A percentile compares a stretch with the other conserved stretches of the same genome.
phyloP scores from a whole-genome alignment of 2,888 invertebrate species.

The Chesias legatella region DNA sequence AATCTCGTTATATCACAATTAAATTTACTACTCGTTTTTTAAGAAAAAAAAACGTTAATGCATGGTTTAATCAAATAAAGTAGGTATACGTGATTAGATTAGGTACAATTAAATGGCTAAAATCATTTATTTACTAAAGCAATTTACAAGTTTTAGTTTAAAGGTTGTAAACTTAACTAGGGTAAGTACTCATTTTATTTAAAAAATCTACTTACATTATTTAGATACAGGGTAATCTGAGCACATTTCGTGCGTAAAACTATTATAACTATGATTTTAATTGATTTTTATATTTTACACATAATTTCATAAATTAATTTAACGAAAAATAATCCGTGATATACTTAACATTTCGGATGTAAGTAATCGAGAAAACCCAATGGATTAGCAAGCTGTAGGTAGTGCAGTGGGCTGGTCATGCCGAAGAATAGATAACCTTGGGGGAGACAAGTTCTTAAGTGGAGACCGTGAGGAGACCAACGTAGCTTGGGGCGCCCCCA shows the following conservation, averaged over 20 bases:
- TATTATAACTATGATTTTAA: constrained; percentile 8
- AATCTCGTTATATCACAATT: constrained; percentile 26
- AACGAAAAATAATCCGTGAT: too few relatives aligned
- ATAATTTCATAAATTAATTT: constrained; percentile 10
- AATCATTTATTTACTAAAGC: constrained; percentile 15
- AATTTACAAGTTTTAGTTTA: constrained; percentile 15
- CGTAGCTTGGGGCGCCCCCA: too few relatives aligned
- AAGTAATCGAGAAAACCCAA: too few relatives aligned
- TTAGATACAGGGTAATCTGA: constrained; percentile 11
- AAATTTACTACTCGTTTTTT: constrained; percentile 1
- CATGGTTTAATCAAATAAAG: not conserved
- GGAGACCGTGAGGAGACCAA: too few relatives aligned
- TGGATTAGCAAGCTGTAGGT: too few relatives aligned
- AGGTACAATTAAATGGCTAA: constrained; percentile 8
- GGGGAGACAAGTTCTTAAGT: too few relatives aligned
- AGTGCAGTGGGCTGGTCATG: too few relatives aligned
- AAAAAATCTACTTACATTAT: constrained; percentile 16
- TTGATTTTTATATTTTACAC: constrained; percentile 10
- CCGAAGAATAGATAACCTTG: too few relatives aligned
- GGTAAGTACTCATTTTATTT: constrained; percentile 19
- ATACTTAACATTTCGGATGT: too few relatives aligned
- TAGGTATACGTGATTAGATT: not conserved
- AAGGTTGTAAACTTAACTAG: constrained; percentile 15
- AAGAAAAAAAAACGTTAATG: too few relatives aligned
- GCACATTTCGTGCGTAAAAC: constrained; percentile 16